Percentiles rank a stretch among this genome's conserved stretches.
These are phyloP conservation scores for Heliocidaris tuberculata DNA, from an alignment of 35 echinoderm and acorn worm species.

Conservation along the genomic window DNA sequence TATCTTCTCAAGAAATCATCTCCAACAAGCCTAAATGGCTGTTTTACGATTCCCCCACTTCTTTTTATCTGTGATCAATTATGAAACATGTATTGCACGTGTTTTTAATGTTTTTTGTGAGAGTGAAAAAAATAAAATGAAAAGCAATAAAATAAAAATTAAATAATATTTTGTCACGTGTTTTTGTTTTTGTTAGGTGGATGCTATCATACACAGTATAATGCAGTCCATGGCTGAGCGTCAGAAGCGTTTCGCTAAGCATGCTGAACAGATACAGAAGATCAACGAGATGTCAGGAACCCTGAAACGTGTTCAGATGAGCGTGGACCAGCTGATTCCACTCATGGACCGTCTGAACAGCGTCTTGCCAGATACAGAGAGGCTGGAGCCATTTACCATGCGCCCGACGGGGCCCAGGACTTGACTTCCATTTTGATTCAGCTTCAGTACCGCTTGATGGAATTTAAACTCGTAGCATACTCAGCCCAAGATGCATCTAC, in stretches of 20 bases:
- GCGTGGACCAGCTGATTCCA: constrained; percentile 80
- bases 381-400: constrained; percentile 93
- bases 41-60: too few species aligned
- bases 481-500: too few species aligned
- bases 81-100: too few species aligned
- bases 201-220: constrained; percentile 66
- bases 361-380: constrained; percentile 75
- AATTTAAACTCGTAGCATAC: too few species aligned
- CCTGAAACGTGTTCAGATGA: constrained; percentile 75
- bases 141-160: too few species aligned
- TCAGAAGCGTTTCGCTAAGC: constrained; percentile 84
- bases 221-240: constrained; percentile 69
- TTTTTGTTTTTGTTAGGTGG: constrained; percentile 61
- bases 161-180: neutral
- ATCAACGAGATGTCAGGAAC: constrained; percentile 90
- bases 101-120: too few species aligned
- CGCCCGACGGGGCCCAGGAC: constrained; percentile 32
- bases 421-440: neutral
- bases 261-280: constrained; percentile 92
- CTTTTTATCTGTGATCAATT: too few species aligned
- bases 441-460: neutral
- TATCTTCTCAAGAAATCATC: too few species aligned
- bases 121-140: too few species aligned
- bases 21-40: too few species aligned
- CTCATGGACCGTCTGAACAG: constrained; percentile 93